Conservation (phyloP, 2,888 invertebrate species). For the Meteorus cinctellus region DNA sequence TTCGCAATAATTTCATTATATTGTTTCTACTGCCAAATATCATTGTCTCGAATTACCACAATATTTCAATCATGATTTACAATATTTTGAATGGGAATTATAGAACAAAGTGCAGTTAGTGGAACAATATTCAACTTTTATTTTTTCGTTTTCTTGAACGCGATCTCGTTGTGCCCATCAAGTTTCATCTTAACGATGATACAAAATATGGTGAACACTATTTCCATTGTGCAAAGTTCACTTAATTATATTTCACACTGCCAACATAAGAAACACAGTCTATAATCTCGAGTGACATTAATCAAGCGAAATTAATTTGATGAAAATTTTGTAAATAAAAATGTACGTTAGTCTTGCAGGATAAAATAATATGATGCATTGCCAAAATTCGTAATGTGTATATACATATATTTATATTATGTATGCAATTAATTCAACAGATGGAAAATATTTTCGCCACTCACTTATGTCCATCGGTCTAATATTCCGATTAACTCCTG, state of each 20-base stretch:
- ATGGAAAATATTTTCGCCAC: slow-evolving; percentile 15
- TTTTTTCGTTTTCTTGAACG: background rate
- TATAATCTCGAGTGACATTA: slow-evolving; percentile 26
- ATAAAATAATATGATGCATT: background rate
- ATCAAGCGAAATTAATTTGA: background rate
- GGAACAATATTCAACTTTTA: background rate
- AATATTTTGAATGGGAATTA: background rate
- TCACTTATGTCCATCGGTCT: background rate
- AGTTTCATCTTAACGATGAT: slow-evolving; percentile 9
- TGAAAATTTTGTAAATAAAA: slow-evolving; percentile 16
- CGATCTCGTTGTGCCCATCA: slow-evolving; percentile 5
- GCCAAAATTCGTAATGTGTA: slow-evolving; percentile 23
- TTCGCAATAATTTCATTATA: slow-evolving; percentile 18
- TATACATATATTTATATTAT: slow-evolving; percentile 4
- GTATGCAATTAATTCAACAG: slow-evolving; percentile 18
- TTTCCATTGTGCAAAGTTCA: slow-evolving; percentile 3
- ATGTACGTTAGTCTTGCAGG: slow-evolving; percentile 7
- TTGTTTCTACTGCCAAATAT: background rate
- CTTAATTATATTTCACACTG: slow-evolving; percentile 22
- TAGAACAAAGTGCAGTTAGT: slow-evolving; percentile 9
- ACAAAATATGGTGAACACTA: background rate
- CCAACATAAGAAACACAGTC: slow-evolving; percentile 12
- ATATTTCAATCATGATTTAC: background rate
- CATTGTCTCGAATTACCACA: background rate
- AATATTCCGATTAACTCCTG: background rate